phyloP scores from a whole-genome alignment of 2,797 vertebrate genomes.

The Pseudochirops corinnae region DNA sequence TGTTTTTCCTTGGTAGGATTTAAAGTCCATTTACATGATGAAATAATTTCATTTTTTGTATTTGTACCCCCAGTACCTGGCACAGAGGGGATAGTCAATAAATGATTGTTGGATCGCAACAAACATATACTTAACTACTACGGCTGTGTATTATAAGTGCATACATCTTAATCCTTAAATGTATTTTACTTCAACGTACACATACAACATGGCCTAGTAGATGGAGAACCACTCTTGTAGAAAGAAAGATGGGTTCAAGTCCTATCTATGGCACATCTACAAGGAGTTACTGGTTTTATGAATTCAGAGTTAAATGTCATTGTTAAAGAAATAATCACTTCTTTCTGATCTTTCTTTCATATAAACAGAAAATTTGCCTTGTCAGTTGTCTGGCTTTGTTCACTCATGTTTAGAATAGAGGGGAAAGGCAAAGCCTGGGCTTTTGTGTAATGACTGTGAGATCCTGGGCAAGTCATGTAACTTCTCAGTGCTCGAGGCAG shows the following conservation, averaged over 20 bases:
- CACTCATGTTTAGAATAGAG: not conserved
- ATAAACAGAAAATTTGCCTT: not conserved
- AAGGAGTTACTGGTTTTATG: too few relatives aligned
- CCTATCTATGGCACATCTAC: too few relatives aligned
- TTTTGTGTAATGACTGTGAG: not conserved
- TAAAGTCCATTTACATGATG: not conserved
- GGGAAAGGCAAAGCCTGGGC: not conserved
- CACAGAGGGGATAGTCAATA: not conserved
- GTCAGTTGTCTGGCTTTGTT: not conserved
- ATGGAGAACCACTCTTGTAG: not conserved
- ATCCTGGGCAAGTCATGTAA: too few relatives aligned
- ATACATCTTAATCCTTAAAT: too few relatives aligned
- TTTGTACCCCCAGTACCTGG: not conserved
- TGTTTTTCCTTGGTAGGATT: not conserved
- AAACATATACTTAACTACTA: not conserved
- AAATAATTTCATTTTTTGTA: not conserved
- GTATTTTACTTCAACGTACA: too few relatives aligned
- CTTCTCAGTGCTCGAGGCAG: too few relatives aligned
- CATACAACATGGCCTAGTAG: too few relatives aligned
- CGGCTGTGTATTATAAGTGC: too few relatives aligned
- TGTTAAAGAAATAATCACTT: not conserved
- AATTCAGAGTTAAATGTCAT: not conserved
- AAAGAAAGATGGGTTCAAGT: not conserved
- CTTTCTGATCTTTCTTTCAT: not conserved
- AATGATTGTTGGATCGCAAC: slow-evolving; percentile 11